These are phyloP conservation scores for Silurus asotus DNA, from an alignment of 2,113 vertebrate genomes.

Conservation along the genomic window DNA sequence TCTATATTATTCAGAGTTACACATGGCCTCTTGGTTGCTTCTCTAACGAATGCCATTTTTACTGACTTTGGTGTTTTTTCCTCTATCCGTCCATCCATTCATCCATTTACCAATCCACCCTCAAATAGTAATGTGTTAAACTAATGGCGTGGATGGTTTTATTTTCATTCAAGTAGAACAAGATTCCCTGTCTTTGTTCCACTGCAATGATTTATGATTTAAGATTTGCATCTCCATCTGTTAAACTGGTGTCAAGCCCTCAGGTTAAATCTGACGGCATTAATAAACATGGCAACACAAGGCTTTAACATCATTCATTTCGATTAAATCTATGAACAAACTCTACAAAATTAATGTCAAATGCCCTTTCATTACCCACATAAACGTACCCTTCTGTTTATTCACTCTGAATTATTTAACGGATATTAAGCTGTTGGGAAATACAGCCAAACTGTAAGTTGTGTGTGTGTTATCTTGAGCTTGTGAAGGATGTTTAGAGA, in stretches of 20 bases:
- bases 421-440: not conserved
- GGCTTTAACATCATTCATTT: not conserved
- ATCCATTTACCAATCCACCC: not conserved
- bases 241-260: constrained; percentile 1
- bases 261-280: not conserved
- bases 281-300: not conserved
- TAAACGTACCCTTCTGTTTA: not conserved
- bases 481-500: not conserved
- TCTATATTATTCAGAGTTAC: not conserved
- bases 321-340: constrained; percentile 23
- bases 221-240: constrained; percentile 15
- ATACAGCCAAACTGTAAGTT: constrained; percentile 12
- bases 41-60: not conserved
- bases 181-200: not conserved
- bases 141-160: not conserved
- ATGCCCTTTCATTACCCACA: constrained; percentile 12
- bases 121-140: not conserved
- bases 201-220: not conserved
- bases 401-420: not conserved
- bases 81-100: not conserved
- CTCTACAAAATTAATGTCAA: constrained; percentile 23
- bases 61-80: no score
- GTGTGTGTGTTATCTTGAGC: not conserved
- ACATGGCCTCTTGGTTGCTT: not conserved
- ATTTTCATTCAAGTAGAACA: not conserved